Base-by-base conservation (phyloP, 2,113 vertebrate genomes). In the Calyptommatus sinebrachiatus region DNA sequence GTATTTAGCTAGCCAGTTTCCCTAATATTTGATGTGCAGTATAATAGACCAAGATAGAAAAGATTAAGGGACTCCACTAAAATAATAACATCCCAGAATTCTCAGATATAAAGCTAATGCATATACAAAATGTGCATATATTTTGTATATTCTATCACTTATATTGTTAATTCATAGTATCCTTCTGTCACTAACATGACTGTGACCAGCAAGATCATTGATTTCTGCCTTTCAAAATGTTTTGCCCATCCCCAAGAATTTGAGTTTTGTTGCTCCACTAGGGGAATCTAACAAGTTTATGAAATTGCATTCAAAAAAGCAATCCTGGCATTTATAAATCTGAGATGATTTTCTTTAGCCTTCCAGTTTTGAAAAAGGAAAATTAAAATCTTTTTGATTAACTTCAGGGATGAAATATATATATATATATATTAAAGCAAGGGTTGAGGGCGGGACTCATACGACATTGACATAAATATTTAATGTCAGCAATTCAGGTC, bases 401-500 rank as follows among this genome's bases (percentile, higher is more conserved):
- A 31, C 72, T 81, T 81, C 79, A 74, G 50, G 72, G 72, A 61
- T 46, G 65, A 50, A 66, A 73, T 26, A 11, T 81, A 67, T 67
- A 60, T 81, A 67, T 67, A 60, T 26, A 80, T 57, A 81, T 35
- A 65, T 16, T 28, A 48, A 26, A 9, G 31, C 0, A 3, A 10
- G 45, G 1, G 41, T 9, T 31, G 9, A 8, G 74, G 28, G 6
- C 9, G 45, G 22, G 35, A 16, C 60, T 21, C 57, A 26, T 12
- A 35, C 60, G 46, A 31, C 35, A 48, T 60, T 69, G 53, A 75
- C 35, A 81, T 70, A 46, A 31, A n/a, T 29, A 81, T 70, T 62
- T 61, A 69, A 75, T 48, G 65, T 21, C 20, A 69, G 60, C 29
- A 75, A 66, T 81, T 50, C 53, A n/a, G 46, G 14, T 31, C 53